Evolutionary conservation across 35 echinoderm and acorn worm genomes (phyloP).

Genomic region (Lytechinus pictus): DNA sequence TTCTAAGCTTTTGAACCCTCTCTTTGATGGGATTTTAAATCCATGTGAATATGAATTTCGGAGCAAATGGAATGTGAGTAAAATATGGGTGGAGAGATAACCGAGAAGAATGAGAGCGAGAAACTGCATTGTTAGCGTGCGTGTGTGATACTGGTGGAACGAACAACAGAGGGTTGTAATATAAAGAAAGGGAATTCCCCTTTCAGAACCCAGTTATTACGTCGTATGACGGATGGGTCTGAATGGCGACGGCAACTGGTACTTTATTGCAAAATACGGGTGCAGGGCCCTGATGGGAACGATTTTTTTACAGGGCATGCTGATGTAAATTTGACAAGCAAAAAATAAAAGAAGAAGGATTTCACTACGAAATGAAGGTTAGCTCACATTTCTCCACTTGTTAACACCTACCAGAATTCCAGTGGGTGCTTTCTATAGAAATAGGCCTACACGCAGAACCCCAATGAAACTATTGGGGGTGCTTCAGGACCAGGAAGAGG

Average conservation of each 20-base stretch:
- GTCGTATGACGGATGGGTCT: not conserved
- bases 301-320: too few relatives aligned
- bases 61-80: not conserved
- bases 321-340: too few relatives aligned
- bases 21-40: not conserved
- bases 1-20: not conserved
- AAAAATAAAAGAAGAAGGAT: too few relatives aligned
- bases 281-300: too few relatives aligned
- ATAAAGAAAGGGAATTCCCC: not conserved
- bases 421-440: too few relatives aligned
- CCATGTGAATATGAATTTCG: not conserved
- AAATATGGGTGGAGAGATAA: not conserved
- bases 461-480: too few relatives aligned
- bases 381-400: too few relatives aligned
- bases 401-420: too few relatives aligned
- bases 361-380: too few relatives aligned
- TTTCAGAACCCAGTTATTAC: not conserved
- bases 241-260: not conserved
- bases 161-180: not conserved
- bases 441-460: too few relatives aligned
- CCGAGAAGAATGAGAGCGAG: not conserved
- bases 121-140: not conserved
- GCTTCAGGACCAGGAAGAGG: too few relatives aligned
- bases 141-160: not conserved
- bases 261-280: not conserved